Conservation (phyloP, 2,888 invertebrate species). For the Aphidoletes aphidimyza region DNA sequence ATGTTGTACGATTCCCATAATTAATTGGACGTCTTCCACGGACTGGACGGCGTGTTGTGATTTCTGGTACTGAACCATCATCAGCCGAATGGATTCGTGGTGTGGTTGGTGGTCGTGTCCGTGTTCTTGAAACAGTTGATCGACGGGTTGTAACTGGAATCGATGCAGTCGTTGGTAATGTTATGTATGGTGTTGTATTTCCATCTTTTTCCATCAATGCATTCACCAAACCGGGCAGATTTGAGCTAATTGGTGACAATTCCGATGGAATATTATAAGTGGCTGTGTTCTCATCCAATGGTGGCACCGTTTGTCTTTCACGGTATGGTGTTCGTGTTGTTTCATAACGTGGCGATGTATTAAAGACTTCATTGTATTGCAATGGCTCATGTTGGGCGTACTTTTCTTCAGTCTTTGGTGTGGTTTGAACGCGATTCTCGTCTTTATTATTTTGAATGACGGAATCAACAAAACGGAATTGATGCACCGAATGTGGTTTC, state of each 20-base stretch:
- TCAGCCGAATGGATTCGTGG: conserved; percentile 63
- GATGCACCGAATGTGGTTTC: conserved; percentile 19
- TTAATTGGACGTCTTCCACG: conserved; percentile 66
- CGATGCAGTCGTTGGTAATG: conserved; percentile 65
- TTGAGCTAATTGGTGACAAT: conserved; percentile 70
- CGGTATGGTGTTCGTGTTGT: conserved; percentile 1
- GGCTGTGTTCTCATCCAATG: conserved; percentile 59
- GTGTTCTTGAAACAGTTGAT: conserved; percentile 64
- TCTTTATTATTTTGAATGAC: background rate
- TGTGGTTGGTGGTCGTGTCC: conserved; percentile 65
- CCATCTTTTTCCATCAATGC: conserved; percentile 69
- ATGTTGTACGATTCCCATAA: conserved; percentile 60
- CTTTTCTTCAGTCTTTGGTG: background rate
- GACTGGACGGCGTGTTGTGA: conserved; percentile 62
- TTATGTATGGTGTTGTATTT: conserved; percentile 61
- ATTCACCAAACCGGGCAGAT: conserved; percentile 72
- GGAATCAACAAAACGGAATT: conserved; percentile 54
- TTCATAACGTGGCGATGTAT: conserved; percentile 10
- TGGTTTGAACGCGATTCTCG: background rate
- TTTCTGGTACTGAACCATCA: conserved; percentile 62
- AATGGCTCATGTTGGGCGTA: conserved; percentile 1
- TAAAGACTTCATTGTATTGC: conserved; percentile 28
- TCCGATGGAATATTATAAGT: conserved; percentile 69
- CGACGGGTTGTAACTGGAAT: conserved; percentile 65
- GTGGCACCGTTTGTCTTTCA: background rate